Base-by-base conservation (phyloP, 1,140 invertebrate species). In the Maconellicoccus hirsutus region DNA sequence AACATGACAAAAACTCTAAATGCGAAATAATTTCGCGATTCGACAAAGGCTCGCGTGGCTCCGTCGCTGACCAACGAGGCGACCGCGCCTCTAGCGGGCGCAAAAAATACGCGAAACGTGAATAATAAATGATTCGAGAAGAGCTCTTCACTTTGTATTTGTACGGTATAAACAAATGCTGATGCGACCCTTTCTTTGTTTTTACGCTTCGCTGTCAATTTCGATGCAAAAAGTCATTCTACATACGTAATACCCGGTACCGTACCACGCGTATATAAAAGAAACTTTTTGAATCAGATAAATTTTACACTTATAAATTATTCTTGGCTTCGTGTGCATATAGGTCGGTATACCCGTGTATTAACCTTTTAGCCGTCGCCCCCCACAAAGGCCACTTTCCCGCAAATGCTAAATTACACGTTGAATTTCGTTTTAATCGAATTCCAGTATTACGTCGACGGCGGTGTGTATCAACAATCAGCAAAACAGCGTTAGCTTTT, bases 181-280 rank as follows among this genome's bases (percentile, higher is more conserved):
- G 42, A 52, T 52, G 42, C 42, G 42, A 52, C 42, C 42, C 42
- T 52, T 52, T 52, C 42, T 52, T 52, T 52, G 42, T 52, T 52
- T 52, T 52, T 52, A 52, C 42, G 42, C 42, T 52, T 52, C 16
- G 42, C 42, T 52, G 42, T 52, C 42, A 52, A 52, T 52, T 52
- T 52, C 42, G 42, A 52, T 52, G 42, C 42, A 52, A 52, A 52
- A 52, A 52, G 42, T 19, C 42, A 52, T 52, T 19, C 42, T 52
- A 52, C 42, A 52, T 52, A 52, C n/a, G n/a, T 52, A 52, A 52
- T 19, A 52, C 29, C 29, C 3, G 6, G 42, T 52, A 52, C 3
- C n/a, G 42, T 19, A 19, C n/a, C n/a, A n/a, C 12, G 42, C n/a
- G 42, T 52, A 52, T n/a, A n/a, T n/a, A 52, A 52, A 52, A 52